Percentiles rank a stretch among this genome's conserved stretches.
phyloP scores from a whole-genome alignment of 2,797 vertebrate genomes.

The Brotula barbata region DNA sequence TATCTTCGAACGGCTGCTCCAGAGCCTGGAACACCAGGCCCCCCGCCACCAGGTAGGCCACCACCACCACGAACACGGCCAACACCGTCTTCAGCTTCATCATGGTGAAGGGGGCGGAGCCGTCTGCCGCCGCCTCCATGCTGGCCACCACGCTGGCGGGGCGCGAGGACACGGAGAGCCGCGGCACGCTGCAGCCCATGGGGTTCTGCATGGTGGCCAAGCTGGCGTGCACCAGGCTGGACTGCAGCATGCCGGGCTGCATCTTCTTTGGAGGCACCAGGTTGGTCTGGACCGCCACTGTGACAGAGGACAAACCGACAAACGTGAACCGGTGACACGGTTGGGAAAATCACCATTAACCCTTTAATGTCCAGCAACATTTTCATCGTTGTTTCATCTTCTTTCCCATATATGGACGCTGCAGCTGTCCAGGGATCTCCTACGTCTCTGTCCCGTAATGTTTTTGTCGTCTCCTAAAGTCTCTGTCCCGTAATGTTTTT shows the following conservation, averaged over 20 bases:
- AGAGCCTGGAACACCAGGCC: conserved; percentile 89
- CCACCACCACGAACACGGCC: conserved; percentile 93
- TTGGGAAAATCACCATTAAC: background rate
- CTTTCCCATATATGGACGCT: too few species aligned
- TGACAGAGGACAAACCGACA: conserved; percentile 20
- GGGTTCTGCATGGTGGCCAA: conserved; percentile 85
- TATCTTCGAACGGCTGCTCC: conserved; percentile 92
- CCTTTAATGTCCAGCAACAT: too few species aligned
- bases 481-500: too few species aligned
- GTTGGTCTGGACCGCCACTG: conserved; percentile 82
- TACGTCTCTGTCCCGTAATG: too few species aligned
- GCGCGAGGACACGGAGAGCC: conserved; percentile 81
- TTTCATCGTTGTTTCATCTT: too few species aligned
- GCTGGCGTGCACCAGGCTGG: conserved; percentile 79
- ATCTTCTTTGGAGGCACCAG: conserved; percentile 80
- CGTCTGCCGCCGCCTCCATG: conserved; percentile 82
- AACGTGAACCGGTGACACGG: background rate
- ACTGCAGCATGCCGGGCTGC: conserved; percentile 78
- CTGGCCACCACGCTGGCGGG: conserved; percentile 84
- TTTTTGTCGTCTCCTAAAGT: too few species aligned
- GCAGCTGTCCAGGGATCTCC: too few species aligned
- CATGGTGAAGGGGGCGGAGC: conserved; percentile 86
- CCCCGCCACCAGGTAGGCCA: conserved; percentile 88
- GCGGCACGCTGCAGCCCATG: conserved; percentile 77
- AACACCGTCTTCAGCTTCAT: conserved; percentile 97